Evolutionary conservation across 2,888 invertebrate species (phyloP).

Genomic region (Eupithecia insigniata): DNA sequence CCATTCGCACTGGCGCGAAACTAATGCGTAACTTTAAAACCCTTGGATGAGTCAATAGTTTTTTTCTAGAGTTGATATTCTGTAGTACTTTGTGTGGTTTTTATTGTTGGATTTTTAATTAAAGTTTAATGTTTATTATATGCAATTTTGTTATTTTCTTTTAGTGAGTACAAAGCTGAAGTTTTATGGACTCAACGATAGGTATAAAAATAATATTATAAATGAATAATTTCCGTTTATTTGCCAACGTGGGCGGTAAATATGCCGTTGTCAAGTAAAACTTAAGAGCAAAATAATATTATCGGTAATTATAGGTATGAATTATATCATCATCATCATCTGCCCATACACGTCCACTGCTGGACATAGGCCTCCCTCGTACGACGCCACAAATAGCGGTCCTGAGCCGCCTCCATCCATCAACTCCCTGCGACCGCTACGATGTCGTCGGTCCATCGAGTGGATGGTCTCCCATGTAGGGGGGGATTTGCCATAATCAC

Average conservation of each 20-base stretch:
- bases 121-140: neutral
- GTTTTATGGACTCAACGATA: neutral
- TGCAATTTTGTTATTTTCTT: neutral
- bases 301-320: too few species aligned
- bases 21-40: conserved; percentile 44
- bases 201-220: neutral
- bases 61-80: conserved; percentile 2
- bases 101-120: conserved; percentile 3
- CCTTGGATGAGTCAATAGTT: conserved; percentile 22
- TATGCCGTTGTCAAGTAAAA: neutral
- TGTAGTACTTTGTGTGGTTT: conserved; percentile 7
- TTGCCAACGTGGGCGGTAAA: neutral
- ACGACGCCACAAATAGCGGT: too few species aligned
- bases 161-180: neutral
- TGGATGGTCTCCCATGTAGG: too few species aligned
- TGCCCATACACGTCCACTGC: too few species aligned
- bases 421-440: too few species aligned
- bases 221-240: neutral
- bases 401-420: too few species aligned
- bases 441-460: too few species aligned
- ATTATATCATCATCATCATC: too few species aligned
- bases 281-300: neutral
- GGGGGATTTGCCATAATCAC: too few species aligned
- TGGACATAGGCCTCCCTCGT: too few species aligned
- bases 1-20: conserved; percentile 45